These are phyloP conservation scores for Papilio aristodemus DNA, from an alignment of 1,140 invertebrate species.

Conservation along the genomic window DNA sequence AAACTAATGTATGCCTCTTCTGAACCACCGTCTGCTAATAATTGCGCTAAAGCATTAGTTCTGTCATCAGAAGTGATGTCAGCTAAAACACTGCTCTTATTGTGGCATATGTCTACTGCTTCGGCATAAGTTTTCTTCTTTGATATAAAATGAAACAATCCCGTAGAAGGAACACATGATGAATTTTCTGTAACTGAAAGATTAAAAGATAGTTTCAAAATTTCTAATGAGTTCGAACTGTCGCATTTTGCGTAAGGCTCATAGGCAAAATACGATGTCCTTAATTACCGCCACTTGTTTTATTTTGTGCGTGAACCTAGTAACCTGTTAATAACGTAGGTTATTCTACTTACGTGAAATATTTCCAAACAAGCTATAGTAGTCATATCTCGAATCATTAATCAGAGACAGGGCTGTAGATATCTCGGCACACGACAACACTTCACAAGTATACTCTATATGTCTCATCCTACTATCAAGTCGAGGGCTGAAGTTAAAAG, in stretches of 20 bases:
- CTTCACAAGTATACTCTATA: constrained; percentile 75
- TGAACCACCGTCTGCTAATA: constrained; percentile 56
- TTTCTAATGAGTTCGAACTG: too few relatives aligned
- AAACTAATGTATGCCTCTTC: constrained; percentile 81
- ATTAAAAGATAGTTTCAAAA: constrained; percentile 6
- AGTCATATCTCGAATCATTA: constrained; percentile 81
- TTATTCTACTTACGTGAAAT: constrained; percentile 14
- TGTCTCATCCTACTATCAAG: constrained; percentile 44
- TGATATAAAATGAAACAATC: constrained; percentile 81
- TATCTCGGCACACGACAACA: constrained; percentile 83
- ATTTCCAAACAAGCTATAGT: constrained; percentile 82
- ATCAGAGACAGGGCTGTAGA: constrained; percentile 76
- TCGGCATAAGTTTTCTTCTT: constrained; percentile 81
- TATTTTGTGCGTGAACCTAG: too few relatives aligned
- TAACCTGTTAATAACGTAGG: background rate
- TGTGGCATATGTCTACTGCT: constrained; percentile 77
- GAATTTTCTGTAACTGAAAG: constrained; percentile 78
- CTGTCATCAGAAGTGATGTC: constrained; percentile 81
- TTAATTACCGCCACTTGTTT: too few relatives aligned
- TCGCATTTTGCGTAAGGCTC: too few relatives aligned
- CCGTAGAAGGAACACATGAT: constrained; percentile 81
- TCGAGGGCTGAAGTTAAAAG: constrained; percentile 82
- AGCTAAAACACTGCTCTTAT: constrained; percentile 81
- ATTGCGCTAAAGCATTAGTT: constrained; percentile 79
- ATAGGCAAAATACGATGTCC: too few relatives aligned